Base-by-base conservation (phyloP, 2,888 invertebrate species). In the Leptinotarsa tumamoca region DNA sequence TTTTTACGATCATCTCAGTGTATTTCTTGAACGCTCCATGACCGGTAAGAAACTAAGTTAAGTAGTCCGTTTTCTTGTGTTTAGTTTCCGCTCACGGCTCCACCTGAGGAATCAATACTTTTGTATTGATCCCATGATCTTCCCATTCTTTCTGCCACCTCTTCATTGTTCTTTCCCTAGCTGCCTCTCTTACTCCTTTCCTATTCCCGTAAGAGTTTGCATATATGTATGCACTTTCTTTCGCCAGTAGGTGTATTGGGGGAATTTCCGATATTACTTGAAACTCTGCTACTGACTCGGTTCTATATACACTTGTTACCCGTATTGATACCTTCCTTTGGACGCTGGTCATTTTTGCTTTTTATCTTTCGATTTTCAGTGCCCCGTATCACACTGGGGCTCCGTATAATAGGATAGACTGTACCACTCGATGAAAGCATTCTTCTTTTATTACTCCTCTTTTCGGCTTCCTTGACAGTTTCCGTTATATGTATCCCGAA, bases 331-430 rank as follows among this genome's bases (percentile, higher is more conserved):
- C 63, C n/a, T 23, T 75, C 27, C 79, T 71, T 51, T 23, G 23
- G 23, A 23, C 23, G 23, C 23, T 23, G 23, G 23, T 23, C 23
- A 23, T 23, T 23, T 23, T 76, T 54, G 54, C 4, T 17, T n/a
- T 15, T 4, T 54, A n/a, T n/a, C 54, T 54, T 54, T 54, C 7
- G 4, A 54, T 54, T 15, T n/a, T 52, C 23, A 68, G 61, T 1
- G 51, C 77, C 14, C 27, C 58, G 1, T 51, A 1, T 80, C 80
- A 79, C 17, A 79, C 54, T 1, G 76, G 76, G 3, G 80, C 79
- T 0, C 72, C 79, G 58, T 79, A 81, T 33, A 81, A 27, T 1
- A 80, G 13, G 7, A 72, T 71, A 2, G 75, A 74, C 14, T 76
- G 56, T 4, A 74, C 75, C 23, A 78, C 79, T 3, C 18, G 54